Evolutionary conservation across 2,113 vertebrate genomes (phyloP).

Genomic region (Sander vitreus): DNA sequence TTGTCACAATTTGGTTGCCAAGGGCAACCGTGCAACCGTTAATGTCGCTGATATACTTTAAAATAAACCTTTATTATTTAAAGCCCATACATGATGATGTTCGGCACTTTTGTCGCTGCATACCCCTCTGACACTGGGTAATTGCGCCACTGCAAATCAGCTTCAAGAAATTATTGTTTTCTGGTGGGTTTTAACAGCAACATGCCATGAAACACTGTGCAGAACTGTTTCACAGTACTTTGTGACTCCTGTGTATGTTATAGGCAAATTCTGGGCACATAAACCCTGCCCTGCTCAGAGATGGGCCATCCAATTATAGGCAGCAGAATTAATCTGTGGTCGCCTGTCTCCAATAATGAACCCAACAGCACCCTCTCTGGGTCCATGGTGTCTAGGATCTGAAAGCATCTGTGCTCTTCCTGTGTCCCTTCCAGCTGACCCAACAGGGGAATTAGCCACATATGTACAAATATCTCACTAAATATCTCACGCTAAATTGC

Average conservation of each 20-base stretch:
- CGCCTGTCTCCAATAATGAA: conserved; percentile 68
- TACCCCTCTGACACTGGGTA: too few relatives aligned
- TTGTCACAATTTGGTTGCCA: too few relatives aligned
- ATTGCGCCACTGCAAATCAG: too few relatives aligned
- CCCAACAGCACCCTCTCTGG: conserved; percentile 81
- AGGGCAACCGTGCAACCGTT: too few relatives aligned
- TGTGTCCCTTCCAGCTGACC: conserved; percentile 36
- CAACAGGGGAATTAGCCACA: conserved; percentile 42
- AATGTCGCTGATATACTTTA: too few relatives aligned
- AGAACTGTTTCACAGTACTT: conserved; percentile 11
- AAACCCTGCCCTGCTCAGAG: conserved; percentile 61
- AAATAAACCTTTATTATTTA: too few relatives aligned
- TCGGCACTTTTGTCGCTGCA: too few relatives aligned
- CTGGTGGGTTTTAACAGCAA: background rate
- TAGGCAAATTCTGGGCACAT: conserved; percentile 55
- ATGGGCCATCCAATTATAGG: conserved; percentile 72
- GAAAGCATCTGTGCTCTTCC: conserved; percentile 8
- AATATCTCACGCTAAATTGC: conserved; percentile 18
- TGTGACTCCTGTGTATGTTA: conserved; percentile 27
- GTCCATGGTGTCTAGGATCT: conserved; percentile 42
- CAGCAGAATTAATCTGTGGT: conserved; percentile 66
- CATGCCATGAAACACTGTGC: conserved; percentile 2
- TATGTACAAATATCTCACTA: conserved; percentile 52
- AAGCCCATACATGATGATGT: too few relatives aligned
- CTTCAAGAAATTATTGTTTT: conserved; percentile 13